A percentile compares a stretch with the other conserved stretches of the same genome.
Conservation (phyloP, 1,140 invertebrate genomes). For the Pachypsylla venusta region DNA sequence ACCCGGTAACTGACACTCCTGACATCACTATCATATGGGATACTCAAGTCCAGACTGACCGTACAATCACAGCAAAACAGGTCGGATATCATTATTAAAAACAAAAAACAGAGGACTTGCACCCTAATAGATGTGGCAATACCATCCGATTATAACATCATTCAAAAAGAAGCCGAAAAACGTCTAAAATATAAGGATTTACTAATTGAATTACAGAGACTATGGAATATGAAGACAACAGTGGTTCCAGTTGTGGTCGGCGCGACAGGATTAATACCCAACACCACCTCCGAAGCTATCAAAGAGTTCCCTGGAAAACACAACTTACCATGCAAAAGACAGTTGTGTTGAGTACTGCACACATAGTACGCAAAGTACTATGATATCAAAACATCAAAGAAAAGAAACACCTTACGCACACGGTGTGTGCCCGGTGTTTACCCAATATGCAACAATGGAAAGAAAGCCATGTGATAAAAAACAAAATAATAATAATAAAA, state of each 20-base stretch:
- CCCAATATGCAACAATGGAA: too few relatives aligned
- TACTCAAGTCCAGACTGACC: conserved; percentile 1
- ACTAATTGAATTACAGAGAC: conserved; percentile 6
- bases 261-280: neutral
- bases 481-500: too few relatives aligned
- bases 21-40: neutral
- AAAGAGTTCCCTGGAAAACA: too few relatives aligned
- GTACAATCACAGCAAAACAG: neutral
- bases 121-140: neutral
- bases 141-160: neutral
- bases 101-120: neutral
- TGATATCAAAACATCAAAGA: too few relatives aligned
- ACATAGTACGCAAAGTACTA: too few relatives aligned
- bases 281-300: too few relatives aligned
- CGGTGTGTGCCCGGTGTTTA: too few relatives aligned
- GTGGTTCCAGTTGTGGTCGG: neutral
- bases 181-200: neutral
- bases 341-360: too few relatives aligned
- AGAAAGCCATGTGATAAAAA: too few relatives aligned
- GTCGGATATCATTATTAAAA: conserved; percentile 1
- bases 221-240: neutral
- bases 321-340: too few relatives aligned
- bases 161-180: conserved; percentile 3
- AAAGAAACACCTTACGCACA: too few relatives aligned
- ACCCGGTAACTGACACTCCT: neutral